Conservation (phyloP, 2,888 invertebrate species). For the Xestia ashworthii region DNA sequence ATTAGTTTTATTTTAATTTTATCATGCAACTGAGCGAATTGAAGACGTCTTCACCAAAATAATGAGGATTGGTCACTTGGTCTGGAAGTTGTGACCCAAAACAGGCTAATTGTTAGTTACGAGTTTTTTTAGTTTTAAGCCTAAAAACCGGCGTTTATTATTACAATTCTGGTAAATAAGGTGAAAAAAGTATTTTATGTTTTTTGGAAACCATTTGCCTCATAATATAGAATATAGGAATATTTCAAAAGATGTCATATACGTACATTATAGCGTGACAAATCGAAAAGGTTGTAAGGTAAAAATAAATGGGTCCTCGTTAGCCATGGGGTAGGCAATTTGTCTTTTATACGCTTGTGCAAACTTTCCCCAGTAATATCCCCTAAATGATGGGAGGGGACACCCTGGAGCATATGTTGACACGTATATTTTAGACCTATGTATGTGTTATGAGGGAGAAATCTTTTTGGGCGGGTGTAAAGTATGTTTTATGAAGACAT, state of each 20-base stretch:
- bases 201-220: neutral
- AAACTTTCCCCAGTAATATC: slow-evolving; percentile 50
- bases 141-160: neutral
- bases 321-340: slow-evolving; percentile 51
- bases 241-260: slow-evolving; percentile 17
- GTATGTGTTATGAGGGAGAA: slow-evolving; percentile 7
- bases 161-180: neutral
- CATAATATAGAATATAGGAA: neutral
- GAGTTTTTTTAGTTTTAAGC: too few relatives aligned
- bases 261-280: slow-evolving; percentile 26
- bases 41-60: neutral
- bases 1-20: too few relatives aligned
- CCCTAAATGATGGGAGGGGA: slow-evolving; percentile 36
- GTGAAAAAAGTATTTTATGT: neutral
- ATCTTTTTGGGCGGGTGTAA: slow-evolving; percentile 20
- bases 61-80: neutral
- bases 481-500: slow-evolving; percentile 31
- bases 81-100: neutral
- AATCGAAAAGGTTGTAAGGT: slow-evolving; percentile 49
- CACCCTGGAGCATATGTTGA: slow-evolving; percentile 24
- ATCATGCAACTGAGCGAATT: neutral
- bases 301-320: slow-evolving; percentile 61
- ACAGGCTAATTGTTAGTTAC: too few relatives aligned
- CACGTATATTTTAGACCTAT: slow-evolving; percentile 13
- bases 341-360: slow-evolving; percentile 52